Percentiles rank a stretch among this genome's conserved stretches.
phyloP scores from a whole-genome alignment of 2,888 invertebrate genomes.

The Falcaria lacertinaria region DNA sequence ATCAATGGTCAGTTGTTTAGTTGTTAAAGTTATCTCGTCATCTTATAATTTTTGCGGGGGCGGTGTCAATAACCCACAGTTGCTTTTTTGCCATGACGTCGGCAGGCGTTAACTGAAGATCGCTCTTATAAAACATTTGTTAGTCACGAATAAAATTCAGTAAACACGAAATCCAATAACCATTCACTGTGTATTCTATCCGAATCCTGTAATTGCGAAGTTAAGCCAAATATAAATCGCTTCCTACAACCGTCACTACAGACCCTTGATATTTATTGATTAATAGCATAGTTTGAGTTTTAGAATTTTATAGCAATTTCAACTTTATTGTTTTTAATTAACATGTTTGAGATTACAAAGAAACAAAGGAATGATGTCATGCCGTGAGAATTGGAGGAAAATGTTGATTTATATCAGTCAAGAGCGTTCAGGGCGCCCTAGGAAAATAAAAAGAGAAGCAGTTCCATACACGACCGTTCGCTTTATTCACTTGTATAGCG shows the following conservation, averaged over 20 bases:
- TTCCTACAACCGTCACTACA: no score
- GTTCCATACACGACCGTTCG: not conserved
- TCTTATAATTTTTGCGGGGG: constrained; percentile 14
- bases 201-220: no score
- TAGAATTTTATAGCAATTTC: constrained; percentile 25
- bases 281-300: no score
- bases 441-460: not conserved
- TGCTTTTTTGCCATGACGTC: constrained; percentile 38
- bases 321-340: constrained; percentile 39
- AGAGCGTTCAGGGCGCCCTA: not conserved
- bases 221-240: no score
- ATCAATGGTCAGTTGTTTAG: not conserved
- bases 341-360: constrained; percentile 14
- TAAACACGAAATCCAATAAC: not conserved
- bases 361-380: not conserved
- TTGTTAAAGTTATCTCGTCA: not conserved
- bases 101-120: constrained; percentile 19
- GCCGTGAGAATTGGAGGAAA: not conserved
- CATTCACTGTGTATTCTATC: no score
- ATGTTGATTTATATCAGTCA: not conserved
- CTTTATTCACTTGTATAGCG: not conserved
- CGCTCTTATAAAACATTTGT: not conserved
- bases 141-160: not conserved
- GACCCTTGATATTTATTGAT: no score
- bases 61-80: constrained; percentile 34